A percentile compares a stretch with the other conserved stretches of the same genome.
Conservation (phyloP, 2,888 invertebrate genomes). For the Cristatella mucedo region DNA sequence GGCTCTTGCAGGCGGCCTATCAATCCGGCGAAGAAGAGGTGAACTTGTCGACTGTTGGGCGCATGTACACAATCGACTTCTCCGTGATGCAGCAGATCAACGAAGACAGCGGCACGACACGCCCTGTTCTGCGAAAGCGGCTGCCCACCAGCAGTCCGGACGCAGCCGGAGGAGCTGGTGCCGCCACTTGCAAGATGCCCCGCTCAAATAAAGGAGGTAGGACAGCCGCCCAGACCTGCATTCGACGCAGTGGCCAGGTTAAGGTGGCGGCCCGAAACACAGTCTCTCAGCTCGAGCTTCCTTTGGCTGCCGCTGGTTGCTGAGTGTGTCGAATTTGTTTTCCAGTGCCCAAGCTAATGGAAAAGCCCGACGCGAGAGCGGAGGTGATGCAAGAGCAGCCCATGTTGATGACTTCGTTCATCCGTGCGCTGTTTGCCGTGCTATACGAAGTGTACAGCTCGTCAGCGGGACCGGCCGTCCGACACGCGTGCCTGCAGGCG, state of each 20-base stretch:
- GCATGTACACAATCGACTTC: conserved; percentile 88
- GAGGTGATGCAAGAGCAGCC: conserved; percentile 55
- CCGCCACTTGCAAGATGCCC: too few species aligned
- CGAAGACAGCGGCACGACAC: conserved; percentile 85
- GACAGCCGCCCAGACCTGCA: too few species aligned
- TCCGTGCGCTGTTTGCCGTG: conserved; percentile 74
- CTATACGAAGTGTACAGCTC: conserved; percentile 95
- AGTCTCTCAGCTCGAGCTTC: too few species aligned
- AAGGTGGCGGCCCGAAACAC: too few species aligned
- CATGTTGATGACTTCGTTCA: conserved; percentile 49
- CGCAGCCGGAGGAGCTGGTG: too few species aligned
- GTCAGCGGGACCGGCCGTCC: conserved; percentile 89
- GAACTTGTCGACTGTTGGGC: conserved; percentile 71
- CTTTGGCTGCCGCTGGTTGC: too few species aligned
- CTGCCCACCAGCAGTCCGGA: too few species aligned
- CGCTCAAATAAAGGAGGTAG: too few species aligned
- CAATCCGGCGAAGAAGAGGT: conserved; percentile 87
- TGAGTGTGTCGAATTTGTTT: too few species aligned
- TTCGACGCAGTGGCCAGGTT: too few species aligned
- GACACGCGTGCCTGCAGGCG: conserved; percentile 88
- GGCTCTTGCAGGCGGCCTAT: conserved; percentile 53
- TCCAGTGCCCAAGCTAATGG: too few species aligned
- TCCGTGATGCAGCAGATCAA: conserved; percentile 95
- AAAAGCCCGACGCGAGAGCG: conserved; percentile 49
- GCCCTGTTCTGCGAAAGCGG: conserved; percentile 73